Conservation (phyloP, 1,140 invertebrate genomes). For the Aplysia californica region DNA sequence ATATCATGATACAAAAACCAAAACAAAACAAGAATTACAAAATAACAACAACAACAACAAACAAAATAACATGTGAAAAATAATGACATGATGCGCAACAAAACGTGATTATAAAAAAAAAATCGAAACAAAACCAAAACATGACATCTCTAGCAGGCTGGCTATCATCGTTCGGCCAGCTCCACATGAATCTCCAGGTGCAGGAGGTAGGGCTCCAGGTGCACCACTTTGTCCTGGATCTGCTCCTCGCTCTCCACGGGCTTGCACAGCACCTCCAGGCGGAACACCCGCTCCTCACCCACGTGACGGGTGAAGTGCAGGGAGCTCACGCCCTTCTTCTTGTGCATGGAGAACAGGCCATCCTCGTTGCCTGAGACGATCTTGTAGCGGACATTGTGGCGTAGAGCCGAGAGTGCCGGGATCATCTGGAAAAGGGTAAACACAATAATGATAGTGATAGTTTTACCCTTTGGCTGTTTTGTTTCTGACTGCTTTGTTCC, state of each 20-base stretch:
- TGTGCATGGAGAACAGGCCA: conserved; percentile 76
- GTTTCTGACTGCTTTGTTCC: too few species aligned
- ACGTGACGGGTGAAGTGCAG: conserved; percentile 54
- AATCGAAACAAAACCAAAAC: too few species aligned
- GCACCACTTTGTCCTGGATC: conserved; percentile 40
- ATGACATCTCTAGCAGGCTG: too few species aligned
- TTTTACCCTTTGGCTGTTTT: too few species aligned
- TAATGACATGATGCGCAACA: too few species aligned
- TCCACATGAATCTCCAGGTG: conserved; percentile 47
- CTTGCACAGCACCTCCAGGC: conserved; percentile 48
- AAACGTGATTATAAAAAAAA: too few species aligned
- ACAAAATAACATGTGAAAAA: background rate
- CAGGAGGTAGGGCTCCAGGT: conserved; percentile 47
- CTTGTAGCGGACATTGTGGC: conserved; percentile 75
- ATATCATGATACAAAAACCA: background rate
- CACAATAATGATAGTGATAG: too few species aligned
- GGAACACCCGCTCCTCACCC: conserved; percentile 34
- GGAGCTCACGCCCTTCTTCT: conserved; percentile 72
- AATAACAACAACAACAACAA: background rate
- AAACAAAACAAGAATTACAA: background rate
- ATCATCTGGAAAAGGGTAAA: too few species aligned
- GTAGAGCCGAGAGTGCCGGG: conserved; percentile 49
- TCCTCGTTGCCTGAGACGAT: conserved; percentile 77
- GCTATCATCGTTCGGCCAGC: too few species aligned
- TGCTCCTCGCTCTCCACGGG: conserved; percentile 44